Percentiles rank a stretch among this genome's conserved stretches.
Conservation (phyloP, 2,113 vertebrate species). For the Trinectes maculatus region DNA sequence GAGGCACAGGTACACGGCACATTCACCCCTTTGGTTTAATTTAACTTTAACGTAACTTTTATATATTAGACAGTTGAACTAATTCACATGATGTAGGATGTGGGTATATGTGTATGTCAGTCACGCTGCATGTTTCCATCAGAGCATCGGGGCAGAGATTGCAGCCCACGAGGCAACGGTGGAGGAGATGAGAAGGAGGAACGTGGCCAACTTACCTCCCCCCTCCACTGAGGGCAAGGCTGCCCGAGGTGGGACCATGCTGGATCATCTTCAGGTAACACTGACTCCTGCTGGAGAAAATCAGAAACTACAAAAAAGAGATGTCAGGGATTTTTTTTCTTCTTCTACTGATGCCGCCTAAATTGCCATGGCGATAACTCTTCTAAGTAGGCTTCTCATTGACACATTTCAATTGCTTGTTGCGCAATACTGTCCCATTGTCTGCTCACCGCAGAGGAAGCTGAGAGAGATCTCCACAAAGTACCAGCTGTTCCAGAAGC, state of each 20-base stretch:
- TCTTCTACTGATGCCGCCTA: neutral
- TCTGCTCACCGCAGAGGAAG: conserved; percentile 86
- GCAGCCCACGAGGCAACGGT: conserved; percentile 88
- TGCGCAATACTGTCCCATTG: no score
- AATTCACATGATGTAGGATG: neutral
- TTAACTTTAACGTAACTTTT: no score
- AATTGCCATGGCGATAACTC: neutral
- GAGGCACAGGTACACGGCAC: conserved; percentile 91
- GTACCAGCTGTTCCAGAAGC: conserved; percentile 98
- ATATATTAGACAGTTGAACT: no score
- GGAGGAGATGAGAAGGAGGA: conserved; percentile 89
- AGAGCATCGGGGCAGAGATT: conserved; percentile 95
- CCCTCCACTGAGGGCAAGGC: conserved; percentile 84
- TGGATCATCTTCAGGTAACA: conserved; percentile 92
- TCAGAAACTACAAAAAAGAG: neutral
- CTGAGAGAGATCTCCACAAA: conserved; percentile 95
- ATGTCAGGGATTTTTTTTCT: neutral
- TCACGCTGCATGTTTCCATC: neutral
- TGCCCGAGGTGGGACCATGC: conserved; percentile 85
- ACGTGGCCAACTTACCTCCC: conserved; percentile 78
- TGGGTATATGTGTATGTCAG: neutral
- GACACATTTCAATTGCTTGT: no score
- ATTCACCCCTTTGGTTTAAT: no score
- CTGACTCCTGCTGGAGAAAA: conserved; percentile 64
- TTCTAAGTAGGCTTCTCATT: no score